phyloP scores from a whole-genome alignment of 2,888 invertebrate genomes.

The Phengaris arion region DNA sequence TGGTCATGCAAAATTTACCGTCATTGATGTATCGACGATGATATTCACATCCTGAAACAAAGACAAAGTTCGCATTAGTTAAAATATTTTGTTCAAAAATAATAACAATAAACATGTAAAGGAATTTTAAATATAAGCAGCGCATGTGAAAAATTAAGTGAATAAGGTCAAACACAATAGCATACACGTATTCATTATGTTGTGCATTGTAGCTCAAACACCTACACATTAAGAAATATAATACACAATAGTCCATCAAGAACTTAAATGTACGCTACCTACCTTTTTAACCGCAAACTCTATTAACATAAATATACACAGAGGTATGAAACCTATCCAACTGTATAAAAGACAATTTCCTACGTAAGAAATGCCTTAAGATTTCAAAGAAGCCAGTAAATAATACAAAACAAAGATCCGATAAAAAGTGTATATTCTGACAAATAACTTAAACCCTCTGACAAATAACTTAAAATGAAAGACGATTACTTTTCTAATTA shows the following conservation, averaged over 20 bases:
- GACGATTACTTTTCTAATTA: constrained; percentile 27
- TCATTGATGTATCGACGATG: constrained; percentile 61
- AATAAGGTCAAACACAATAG: constrained; percentile 44
- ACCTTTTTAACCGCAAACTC: constrained; percentile 37
- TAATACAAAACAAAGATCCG: background rate
- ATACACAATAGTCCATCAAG: constrained; percentile 25
- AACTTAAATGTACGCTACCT: constrained; percentile 11
- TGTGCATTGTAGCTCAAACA: constrained; percentile 14
- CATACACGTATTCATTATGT: constrained; percentile 30
- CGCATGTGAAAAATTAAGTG: constrained; percentile 51
- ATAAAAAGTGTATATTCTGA: background rate
- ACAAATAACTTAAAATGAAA: constrained; percentile 8
- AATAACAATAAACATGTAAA: constrained; percentile 32
- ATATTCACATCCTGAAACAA: constrained; percentile 73
- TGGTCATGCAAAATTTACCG: constrained; percentile 57
- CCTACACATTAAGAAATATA: constrained; percentile 18
- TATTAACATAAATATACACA: constrained; percentile 41
- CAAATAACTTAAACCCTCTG: background rate
- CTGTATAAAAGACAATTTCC: constrained; percentile 5
- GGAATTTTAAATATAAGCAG: background rate
- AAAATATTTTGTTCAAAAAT: background rate
- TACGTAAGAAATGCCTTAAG: background rate
- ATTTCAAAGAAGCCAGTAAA: background rate
- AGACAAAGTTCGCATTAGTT: constrained; percentile 32
- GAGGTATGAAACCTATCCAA: background rate